Conservation (phyloP, 2,888 invertebrate genomes). For the Dolichopus griseipennis region DNA sequence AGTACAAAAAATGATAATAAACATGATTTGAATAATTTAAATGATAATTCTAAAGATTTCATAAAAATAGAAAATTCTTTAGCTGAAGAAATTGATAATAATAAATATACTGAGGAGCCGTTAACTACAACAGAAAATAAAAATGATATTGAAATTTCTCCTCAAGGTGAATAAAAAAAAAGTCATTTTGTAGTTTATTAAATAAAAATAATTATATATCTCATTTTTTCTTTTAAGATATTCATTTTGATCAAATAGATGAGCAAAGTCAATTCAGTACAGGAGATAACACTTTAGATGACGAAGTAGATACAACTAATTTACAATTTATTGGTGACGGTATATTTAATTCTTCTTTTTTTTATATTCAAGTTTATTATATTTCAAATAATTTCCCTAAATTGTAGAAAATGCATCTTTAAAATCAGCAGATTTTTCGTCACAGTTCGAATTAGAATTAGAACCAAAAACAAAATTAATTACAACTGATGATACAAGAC, state of each 20-base stretch:
- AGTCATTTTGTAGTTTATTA: neutral
- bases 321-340: neutral
- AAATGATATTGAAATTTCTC: neutral
- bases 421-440: conserved; percentile 18
- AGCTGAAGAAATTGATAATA: neutral
- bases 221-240: conserved; percentile 10
- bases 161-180: no score
- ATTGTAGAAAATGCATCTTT: conserved; percentile 9
- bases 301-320: neutral
- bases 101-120: neutral
- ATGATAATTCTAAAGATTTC: neutral
- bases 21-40: neutral
- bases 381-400: neutral
- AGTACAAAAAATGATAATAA: neutral
- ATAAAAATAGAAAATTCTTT: neutral
- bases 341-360: neutral
- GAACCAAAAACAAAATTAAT: conserved; percentile 16
- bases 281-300: neutral
- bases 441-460: conserved; percentile 14
- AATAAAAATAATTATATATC: neutral
- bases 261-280: conserved; percentile 10
- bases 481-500: conserved; percentile 16
- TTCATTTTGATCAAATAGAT: conserved; percentile 14
- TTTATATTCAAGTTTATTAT: neutral
- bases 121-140: neutral